Base-by-base conservation (phyloP, 1,140 invertebrate species). In the Eciton burchellii region DNA sequence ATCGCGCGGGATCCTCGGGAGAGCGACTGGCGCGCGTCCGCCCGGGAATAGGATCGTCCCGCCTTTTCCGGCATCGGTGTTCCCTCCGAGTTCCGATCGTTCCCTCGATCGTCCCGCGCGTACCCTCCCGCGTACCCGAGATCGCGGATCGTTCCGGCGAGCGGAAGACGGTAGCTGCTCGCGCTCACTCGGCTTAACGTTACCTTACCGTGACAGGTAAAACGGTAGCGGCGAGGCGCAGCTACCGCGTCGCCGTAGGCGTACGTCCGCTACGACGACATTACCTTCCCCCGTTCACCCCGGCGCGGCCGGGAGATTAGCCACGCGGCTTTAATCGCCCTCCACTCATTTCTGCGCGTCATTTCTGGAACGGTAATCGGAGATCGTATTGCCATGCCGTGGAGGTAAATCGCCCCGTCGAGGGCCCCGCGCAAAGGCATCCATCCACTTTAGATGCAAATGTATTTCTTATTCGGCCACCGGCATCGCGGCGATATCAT, bases 231-330 rank as follows among this genome's bases (percentile, higher is more conserved):
- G n/a, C 82, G 66, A 81, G 89, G 91, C 91, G 89, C 92, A 92
- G 91, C 90, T 92, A 89, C 87, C 85, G 87, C 90, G 91, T 92
- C 91, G 89, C 91, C 88, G 77, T 90, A 77, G 91, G 91, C 91
- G 86, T 81, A 41, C 63, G n/a, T 79, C 63, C 54, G 47, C 19
- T 60, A 81, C 68, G 54, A 81, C 71, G 71, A 82, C 81, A 74
- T 57, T 74, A 68, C 52, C 60, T 77, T 79, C 41, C 73, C 62
- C 62, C 41, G 43, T 45, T 56, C 62, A 21, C 62, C 21, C n/a
- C 74, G 21, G 74, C 56, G 16, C 5, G 56, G 49, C 74, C 56
- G 56, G 63, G 74, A 79, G 74, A 79, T 79, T 79, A 79, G 74
- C 63, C 74, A 79, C 74, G 74, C 74, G 41, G 74, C 35, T 79